Percentiles rank a stretch among this genome's conserved stretches.
phyloP scores from a whole-genome alignment of 30 jellyfish, hydroid and myxozoan species.

The Clytia hemisphaerica region DNA sequence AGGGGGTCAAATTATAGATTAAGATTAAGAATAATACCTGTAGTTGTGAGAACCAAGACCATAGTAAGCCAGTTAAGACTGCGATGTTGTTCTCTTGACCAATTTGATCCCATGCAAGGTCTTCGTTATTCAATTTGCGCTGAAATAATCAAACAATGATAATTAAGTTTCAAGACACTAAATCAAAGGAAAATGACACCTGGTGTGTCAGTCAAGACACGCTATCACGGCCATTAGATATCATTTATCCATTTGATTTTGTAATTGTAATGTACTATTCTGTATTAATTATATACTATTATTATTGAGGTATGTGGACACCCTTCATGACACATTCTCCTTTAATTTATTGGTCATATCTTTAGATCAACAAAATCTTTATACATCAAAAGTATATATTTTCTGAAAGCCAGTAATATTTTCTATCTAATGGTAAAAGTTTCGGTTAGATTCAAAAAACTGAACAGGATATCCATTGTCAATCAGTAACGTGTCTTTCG shows the following conservation, averaged over 20 bases:
- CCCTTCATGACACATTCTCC: background rate
- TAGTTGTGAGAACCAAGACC: slow-evolving; percentile 75
- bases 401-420: too few species aligned
- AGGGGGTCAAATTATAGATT: too few species aligned
- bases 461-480: background rate
- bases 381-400: too few species aligned
- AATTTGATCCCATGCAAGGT: slow-evolving; percentile 35
- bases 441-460: background rate
- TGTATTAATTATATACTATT: too few species aligned
- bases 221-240: background rate
- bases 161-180: too few species aligned
- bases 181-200: background rate
- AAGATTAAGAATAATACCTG: slow-evolving; percentile 28
- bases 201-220: background rate
- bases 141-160: too few species aligned
- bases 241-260: too few species aligned
- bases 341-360: too few species aligned
- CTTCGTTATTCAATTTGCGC: slow-evolving; percentile 45
- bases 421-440: too few species aligned
- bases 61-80: slow-evolving; percentile 47
- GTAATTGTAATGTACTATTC: too few species aligned
- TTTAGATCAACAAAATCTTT: too few species aligned
- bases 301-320: background rate
- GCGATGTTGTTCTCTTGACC: slow-evolving; percentile 29
- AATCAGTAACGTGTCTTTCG: background rate